These are phyloP conservation scores for Octopus sinensis DNA, from an alignment of 1,140 invertebrate species.

Conservation along the genomic window DNA sequence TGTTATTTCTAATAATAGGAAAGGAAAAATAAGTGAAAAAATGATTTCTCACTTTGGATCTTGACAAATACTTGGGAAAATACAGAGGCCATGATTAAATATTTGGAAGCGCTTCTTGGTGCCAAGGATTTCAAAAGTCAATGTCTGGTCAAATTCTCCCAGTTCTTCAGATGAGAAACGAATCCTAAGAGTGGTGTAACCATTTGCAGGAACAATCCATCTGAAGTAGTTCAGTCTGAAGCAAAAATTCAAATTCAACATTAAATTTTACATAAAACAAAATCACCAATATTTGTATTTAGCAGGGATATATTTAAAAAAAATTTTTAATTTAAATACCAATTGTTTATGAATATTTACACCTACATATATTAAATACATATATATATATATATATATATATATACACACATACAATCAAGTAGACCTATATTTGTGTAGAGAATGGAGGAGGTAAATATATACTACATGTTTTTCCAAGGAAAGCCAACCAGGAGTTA, in stretches of 20 bases:
- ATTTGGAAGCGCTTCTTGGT: conserved; percentile 55
- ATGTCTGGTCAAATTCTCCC: conserved; percentile 58
- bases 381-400: too few relatives aligned
- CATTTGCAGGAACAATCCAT: conserved; percentile 53
- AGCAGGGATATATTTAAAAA: too few relatives aligned
- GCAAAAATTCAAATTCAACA: background rate
- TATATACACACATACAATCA: too few relatives aligned
- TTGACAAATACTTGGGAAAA: conserved; percentile 57
- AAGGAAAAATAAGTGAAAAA: background rate
- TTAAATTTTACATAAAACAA: too few relatives aligned
- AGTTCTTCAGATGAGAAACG: conserved; percentile 55
- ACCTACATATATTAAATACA: too few relatives aligned
- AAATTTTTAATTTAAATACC: too few relatives aligned
- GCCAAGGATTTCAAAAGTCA: conserved; percentile 58
- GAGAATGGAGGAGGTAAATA: too few relatives aligned
- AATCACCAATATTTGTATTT: too few relatives aligned
- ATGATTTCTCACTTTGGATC: conserved; percentile 52
- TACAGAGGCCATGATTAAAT: conserved; percentile 56
- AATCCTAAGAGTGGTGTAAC: conserved; percentile 46
- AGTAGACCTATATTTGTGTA: too few relatives aligned
- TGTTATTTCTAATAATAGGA: background rate
- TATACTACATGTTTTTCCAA: too few relatives aligned
- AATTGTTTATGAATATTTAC: too few relatives aligned
- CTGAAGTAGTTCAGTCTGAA: conserved; percentile 50
- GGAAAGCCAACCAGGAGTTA: too few relatives aligned